A percentile compares a stretch with the other conserved stretches of the same genome.
These are phyloP conservation scores for Piezodorus guildinii DNA, from an alignment of 1,140 invertebrate species.

Conservation along the genomic window DNA sequence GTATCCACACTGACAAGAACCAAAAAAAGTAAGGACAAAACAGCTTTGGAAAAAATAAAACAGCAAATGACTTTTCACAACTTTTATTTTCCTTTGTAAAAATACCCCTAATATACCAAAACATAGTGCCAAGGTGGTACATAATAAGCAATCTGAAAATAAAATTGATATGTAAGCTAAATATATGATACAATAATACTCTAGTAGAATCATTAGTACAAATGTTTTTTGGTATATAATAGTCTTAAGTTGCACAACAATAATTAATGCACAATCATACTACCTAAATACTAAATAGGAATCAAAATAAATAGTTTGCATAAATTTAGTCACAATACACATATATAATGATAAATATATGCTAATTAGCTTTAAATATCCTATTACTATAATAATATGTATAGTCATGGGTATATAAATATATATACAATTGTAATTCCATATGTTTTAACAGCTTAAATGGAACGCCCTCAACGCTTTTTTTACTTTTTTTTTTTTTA, in stretches of 20 bases:
- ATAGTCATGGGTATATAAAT: slow-evolving; percentile 14
- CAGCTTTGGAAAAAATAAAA: no score
- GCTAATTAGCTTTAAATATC: slow-evolving; percentile 4
- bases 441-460: background rate
- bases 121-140: slow-evolving; percentile 22
- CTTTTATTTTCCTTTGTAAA: slow-evolving; percentile 20
- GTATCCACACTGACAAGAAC: no score
- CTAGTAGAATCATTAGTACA: slow-evolving; percentile 21
- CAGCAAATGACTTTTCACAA: no score
- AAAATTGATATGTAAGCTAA: slow-evolving; percentile 24
- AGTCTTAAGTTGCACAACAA: slow-evolving; percentile 25
- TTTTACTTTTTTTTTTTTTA: no score
- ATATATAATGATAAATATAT: slow-evolving; percentile 17
- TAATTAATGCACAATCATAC: slow-evolving; percentile 21
- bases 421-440: background rate
- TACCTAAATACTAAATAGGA: slow-evolving; percentile 23
- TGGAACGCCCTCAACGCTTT: no score
- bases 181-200: slow-evolving; percentile 21
- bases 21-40: no score
- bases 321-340: slow-evolving; percentile 24
- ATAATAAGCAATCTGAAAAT: slow-evolving; percentile 24
- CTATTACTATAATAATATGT: slow-evolving; percentile 6
- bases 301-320: slow-evolving; percentile 23
- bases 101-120: slow-evolving; percentile 21
- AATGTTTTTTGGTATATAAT: slow-evolving; percentile 24